A percentile compares a stretch with the other conserved stretches of the same genome.
phyloP scores from a whole-genome alignment of 1,140 invertebrate genomes.

The Stratiolaelaps scimitus region DNA sequence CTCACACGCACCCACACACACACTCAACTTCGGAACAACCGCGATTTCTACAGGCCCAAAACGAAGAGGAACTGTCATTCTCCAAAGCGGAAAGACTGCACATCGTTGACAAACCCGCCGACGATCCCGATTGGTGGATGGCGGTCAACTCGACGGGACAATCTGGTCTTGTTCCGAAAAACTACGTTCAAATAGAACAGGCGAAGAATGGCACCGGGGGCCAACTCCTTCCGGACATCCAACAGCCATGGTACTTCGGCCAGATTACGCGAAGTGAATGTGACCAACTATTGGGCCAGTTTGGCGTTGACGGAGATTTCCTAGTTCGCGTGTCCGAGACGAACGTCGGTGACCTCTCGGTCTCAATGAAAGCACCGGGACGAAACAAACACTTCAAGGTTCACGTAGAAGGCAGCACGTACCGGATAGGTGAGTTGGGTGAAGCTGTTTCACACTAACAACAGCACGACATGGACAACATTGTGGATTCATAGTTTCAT shows the following conservation, averaged over 20 bases:
- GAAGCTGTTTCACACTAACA: not conserved
- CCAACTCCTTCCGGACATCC: slow-evolving; percentile 36
- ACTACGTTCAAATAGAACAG: slow-evolving; percentile 70
- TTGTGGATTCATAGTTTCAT: too few relatives aligned
- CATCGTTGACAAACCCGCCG: slow-evolving; percentile 80
- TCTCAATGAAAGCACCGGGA: slow-evolving; percentile 89
- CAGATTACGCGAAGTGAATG: slow-evolving; percentile 84
- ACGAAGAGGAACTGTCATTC: slow-evolving; percentile 91
- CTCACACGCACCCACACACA: too few relatives aligned
- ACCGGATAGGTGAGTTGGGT: slow-evolving; percentile 59
- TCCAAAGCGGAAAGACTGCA: slow-evolving; percentile 88
- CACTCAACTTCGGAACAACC: too few relatives aligned
- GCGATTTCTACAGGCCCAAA: slow-evolving; percentile 70
- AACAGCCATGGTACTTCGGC: slow-evolving; percentile 92
- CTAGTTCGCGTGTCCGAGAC: slow-evolving; percentile 96
- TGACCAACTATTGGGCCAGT: slow-evolving; percentile 80
- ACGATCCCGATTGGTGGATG: slow-evolving; percentile 96
- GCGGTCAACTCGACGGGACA: slow-evolving; percentile 79
- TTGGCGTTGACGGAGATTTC: slow-evolving; percentile 93
- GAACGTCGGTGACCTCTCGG: slow-evolving; percentile 96
- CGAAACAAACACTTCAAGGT: slow-evolving; percentile 99
- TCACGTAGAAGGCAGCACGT: slow-evolving; percentile 80
- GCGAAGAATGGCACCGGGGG: slow-evolving; percentile 30
- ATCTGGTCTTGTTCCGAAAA: slow-evolving; percentile 83
- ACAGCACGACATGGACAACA: too few relatives aligned